Evolutionary conservation across 92 coral and sea anemone species (phyloP), one percentile per base, ranked within the genome.

Genomic region (Parazoanthus atlanticus): DNA sequence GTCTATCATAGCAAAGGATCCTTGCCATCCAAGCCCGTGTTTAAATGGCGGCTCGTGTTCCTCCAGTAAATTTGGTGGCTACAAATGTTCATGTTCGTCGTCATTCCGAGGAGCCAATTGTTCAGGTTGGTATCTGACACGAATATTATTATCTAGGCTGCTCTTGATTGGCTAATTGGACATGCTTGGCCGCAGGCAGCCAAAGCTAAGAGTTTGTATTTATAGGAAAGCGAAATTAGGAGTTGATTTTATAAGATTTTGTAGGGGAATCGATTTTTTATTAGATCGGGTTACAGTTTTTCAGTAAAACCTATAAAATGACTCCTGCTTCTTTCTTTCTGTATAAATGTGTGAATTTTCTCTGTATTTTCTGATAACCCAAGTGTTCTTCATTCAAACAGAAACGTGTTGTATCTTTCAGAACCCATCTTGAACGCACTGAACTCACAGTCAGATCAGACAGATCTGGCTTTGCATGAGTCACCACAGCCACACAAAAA

Each of bases 11-110:
- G 98, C 82, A 74, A 92, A 54, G 54, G 98, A 94, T 74, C 85
- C 87, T 31, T 94, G 98, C 46, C 95, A 90, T 40, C 95, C 93
- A 36, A 94, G 88, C 73, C 98, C 98, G 31, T 95, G 95, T 47
- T 72, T 76, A 79, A 92, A 93, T 40, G 94, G 94, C 40, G 95
- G 98, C 36, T 89, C 86, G 19, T 95, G 98, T 76, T 82, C 90
- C 36, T 79, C 86, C 23, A 86, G 96, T 13, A 81, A 86, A 19
- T 81, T 80, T 70, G 92, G 89, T 54, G 98, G 96, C 25, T 93
- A 89, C 76, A 91, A 89, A 72, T 94, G 98, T 49, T 88, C 85
- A 29, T 94, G 98, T 67, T 81, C 79, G 46, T 36, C 92, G 56
- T 86, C 88, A 75, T 93, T 84, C 75, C 79, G 81, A 61, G 96